These are phyloP conservation scores for Tragelaphus buxtoni DNA, from an alignment of 2,113 vertebrate species.

Conservation along the genomic window DNA sequence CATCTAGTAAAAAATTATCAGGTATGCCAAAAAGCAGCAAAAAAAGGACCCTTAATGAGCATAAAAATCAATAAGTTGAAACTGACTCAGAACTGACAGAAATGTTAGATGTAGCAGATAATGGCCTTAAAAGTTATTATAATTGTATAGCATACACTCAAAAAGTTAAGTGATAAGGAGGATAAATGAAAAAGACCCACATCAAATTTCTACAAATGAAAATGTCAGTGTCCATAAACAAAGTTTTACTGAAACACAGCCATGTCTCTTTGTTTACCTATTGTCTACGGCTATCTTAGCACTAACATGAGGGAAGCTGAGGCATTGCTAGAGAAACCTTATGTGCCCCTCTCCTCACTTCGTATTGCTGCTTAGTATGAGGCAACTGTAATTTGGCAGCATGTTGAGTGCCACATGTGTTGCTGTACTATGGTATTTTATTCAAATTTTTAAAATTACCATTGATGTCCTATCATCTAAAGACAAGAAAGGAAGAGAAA, in stretches of 20 bases:
- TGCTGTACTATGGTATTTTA: background rate
- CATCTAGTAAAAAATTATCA: background rate
- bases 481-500: background rate
- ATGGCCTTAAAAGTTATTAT: background rate
- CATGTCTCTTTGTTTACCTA: background rate
- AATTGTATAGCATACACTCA: background rate
- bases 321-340: background rate
- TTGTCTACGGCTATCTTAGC: background rate
- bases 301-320: background rate
- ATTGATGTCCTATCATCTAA: background rate
- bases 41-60: background rate
- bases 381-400: background rate
- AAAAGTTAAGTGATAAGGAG: background rate
- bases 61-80: background rate
- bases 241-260: background rate
- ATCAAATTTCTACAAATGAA: conserved; percentile 1
- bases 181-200: background rate
- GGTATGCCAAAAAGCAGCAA: background rate
- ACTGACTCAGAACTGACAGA: background rate
- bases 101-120: background rate
- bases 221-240: background rate
- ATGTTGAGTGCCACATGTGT: background rate
- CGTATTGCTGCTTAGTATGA: background rate
- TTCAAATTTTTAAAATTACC: background rate
- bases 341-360: background rate